Evolutionary conservation across 2,888 invertebrate genomes (phyloP), one percentile per base, ranked within the genome.

Genomic region (Oscheius onirici): DNA sequence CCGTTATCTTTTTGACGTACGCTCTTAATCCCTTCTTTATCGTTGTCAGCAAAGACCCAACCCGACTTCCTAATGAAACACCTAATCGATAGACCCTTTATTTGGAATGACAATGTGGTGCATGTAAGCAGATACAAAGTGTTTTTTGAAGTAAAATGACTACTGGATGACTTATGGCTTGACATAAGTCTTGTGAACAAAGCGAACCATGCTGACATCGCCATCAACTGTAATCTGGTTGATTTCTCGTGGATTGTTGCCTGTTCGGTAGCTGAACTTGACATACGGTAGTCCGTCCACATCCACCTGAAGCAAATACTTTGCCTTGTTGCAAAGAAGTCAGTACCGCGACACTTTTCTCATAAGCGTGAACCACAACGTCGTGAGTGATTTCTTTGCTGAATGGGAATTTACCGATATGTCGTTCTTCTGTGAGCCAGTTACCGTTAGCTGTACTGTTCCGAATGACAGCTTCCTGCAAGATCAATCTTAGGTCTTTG

Each of bases 381-480:
- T 85, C 85, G 40, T 80, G 80, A 2, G 85, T 85, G 49, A 81
- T 77, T 51, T 84, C 85, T 24, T 76, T 76, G 51, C 41, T 63
- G 72, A 85, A 85, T 28, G 85, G 85, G 49, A 84, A 85, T 1
- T 63, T 70, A 24, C 74, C 76, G 49, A 80, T 75, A 6, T 73
- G 71, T 10, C 84, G 74, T 52, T 85, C 85, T 52, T 85, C 85
- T 1, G 69, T 71, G 40, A 61, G 74, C 85, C 85, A 85, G 43
- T 69, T 73, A 15, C 78, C 75, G 41, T 75, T 68, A 28, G 68
- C 58, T 15, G 84, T 76, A 67, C 80, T 81, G 67, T 84, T 84
- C 8, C 84, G 76, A 10, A 84, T 74, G 13, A 84, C 73, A 1
- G 76, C 76, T 0, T 79, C 75, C 84, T 84, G 73, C 51, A 80